Evolutionary conservation across 2,113 vertebrate species (phyloP).

Genomic region (Malurus elegans): DNA sequence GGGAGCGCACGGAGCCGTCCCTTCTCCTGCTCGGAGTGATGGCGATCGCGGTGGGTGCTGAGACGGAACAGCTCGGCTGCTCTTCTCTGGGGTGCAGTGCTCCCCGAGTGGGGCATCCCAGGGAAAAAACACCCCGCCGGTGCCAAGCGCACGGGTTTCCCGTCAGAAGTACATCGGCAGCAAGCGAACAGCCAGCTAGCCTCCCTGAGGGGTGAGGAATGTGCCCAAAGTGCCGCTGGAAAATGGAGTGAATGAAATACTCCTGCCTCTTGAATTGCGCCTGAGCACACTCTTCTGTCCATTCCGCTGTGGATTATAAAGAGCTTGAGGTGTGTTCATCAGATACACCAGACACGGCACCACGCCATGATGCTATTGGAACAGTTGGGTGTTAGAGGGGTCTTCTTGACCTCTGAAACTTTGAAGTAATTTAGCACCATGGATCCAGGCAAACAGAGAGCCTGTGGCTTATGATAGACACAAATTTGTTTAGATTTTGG

Average conservation of each 20-base stretch:
- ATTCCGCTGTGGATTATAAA: not conserved
- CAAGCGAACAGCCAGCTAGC: fast-evolving
- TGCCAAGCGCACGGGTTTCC: fast-evolving
- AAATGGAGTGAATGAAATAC: fast-evolving
- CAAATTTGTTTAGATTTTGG: not conserved
- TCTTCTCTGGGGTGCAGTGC: fast-evolving
- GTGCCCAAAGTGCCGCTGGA: too few species aligned
- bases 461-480: not conserved
- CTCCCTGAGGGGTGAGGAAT: not conserved
- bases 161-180: fast-evolving
- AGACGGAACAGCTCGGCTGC: fast-evolving
- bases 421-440: too few species aligned
- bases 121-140: fast-evolving
- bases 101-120: fast-evolving
- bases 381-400: not conserved
- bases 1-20: not conserved
- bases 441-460: too few species aligned
- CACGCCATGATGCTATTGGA: not conserved
- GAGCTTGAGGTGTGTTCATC: not conserved
- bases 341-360: fast-evolving
- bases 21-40: fast-evolving
- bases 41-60: fast-evolving
- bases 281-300: fast-evolving
- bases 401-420: not conserved
- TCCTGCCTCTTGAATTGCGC: fast-evolving